These are phyloP conservation scores for Cichlasoma orientale DNA, from an alignment of 2,797 vertebrate species.

Conservation along the genomic window DNA sequence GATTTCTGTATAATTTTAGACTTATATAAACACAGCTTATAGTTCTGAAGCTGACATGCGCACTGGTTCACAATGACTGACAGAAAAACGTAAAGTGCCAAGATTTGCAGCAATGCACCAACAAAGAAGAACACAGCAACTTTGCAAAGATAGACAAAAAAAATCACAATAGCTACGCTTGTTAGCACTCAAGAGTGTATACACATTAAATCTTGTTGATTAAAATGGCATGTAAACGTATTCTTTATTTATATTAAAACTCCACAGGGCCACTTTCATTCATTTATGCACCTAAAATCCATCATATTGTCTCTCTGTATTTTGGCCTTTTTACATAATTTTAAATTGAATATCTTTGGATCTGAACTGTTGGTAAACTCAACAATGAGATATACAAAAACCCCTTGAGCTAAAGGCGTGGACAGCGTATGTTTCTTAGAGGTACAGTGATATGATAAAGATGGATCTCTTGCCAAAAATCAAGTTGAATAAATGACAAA, in stretches of 20 bases:
- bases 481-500: constrained; percentile 5
- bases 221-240: background rate
- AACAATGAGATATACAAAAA: background rate
- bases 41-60: background rate
- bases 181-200: background rate
- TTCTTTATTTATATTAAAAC: background rate
- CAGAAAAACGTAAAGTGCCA: background rate
- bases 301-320: background rate
- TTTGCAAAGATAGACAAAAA: background rate
- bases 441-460: constrained; percentile 17
- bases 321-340: background rate
- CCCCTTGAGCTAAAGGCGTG: background rate
- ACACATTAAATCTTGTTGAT: background rate
- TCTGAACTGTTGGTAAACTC: background rate
- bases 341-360: background rate
- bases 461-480: constrained; percentile 25
- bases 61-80: background rate
- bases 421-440: fast-evolving
- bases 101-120: background rate
- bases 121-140: background rate
- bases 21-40: background rate
- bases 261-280: background rate
- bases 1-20: background rate
- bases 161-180: too few relatives aligned
- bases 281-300: background rate